Percentiles rank a stretch among this genome's conserved stretches.
Conservation (phyloP, 1,140 invertebrate species). For the Trachymyrmex cornetzi region DNA sequence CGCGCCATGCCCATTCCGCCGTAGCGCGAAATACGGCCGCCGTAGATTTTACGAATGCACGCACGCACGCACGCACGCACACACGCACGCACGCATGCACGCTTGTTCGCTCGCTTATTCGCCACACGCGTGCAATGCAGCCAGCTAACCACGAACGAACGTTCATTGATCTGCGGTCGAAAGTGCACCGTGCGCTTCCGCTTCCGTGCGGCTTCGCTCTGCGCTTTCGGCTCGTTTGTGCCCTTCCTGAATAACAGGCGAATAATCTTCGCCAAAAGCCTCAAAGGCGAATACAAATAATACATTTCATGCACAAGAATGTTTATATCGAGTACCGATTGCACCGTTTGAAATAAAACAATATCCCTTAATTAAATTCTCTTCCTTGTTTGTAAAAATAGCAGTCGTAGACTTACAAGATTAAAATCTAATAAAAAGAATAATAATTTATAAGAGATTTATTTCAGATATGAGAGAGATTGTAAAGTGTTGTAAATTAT, state of each 20-base stretch:
- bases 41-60: conserved; percentile 45
- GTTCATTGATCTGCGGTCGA: conserved; percentile 62
- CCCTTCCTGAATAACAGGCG: conserved; percentile 20
- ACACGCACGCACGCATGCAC: not conserved
- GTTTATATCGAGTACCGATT: not conserved
- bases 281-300: not conserved
- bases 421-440: not conserved
- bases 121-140: conserved; percentile 7
- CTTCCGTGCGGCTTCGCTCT: conserved; percentile 16
- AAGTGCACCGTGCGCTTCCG: conserved; percentile 52
- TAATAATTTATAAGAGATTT: not conserved
- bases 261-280: not conserved
- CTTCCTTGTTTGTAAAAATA: not conserved
- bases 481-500: not conserved
- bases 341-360: not conserved
- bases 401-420: not conserved
- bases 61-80: too few species aligned
- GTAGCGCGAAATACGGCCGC: conserved; percentile 30
- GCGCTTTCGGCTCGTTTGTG: conserved; percentile 26
- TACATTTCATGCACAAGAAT: not conserved
- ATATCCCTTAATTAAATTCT: conserved; percentile 3
- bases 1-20: not conserved
- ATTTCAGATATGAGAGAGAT: not conserved
- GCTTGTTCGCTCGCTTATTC: not conserved
- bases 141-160: conserved; percentile 48